Percentiles rank a stretch among this genome's conserved stretches.
These are phyloP conservation scores for Ranitomeya variabilis DNA, from an alignment of 2,113 vertebrate species.

Conservation along the genomic window DNA sequence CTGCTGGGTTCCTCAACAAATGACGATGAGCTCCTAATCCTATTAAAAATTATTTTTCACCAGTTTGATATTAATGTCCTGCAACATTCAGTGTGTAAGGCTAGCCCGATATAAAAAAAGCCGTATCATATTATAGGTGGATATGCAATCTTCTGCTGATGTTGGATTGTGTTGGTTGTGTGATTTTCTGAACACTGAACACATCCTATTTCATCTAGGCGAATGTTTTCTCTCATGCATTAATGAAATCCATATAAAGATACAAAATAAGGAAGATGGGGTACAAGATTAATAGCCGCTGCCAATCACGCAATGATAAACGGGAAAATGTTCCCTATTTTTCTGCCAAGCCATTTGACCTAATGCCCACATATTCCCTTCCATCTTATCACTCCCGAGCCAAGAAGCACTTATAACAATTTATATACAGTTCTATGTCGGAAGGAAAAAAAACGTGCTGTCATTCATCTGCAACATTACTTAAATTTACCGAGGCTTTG, in stretches of 20 bases:
- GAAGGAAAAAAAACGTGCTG: background rate
- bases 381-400: background rate
- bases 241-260: background rate
- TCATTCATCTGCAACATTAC: conserved; percentile 33
- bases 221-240: background rate
- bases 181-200: background rate
- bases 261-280: background rate
- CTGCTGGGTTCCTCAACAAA: no score
- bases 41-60: no score
- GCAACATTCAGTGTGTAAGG: no score
- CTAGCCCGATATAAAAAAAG: no score
- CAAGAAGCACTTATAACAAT: conserved; percentile 25
- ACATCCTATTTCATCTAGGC: background rate
- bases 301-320: conserved; percentile 3
- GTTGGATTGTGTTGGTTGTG: background rate
- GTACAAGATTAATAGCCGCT: background rate
- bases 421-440: conserved; percentile 8
- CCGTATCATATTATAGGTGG: background rate
- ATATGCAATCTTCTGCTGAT: background rate
- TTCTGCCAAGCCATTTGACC: conserved; percentile 35
- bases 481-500: conserved; percentile 31
- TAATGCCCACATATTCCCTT: background rate
- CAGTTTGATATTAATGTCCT: no score
- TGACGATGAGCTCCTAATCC: no score
- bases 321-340: background rate